Evolutionary conservation across 2,113 vertebrate species (phyloP).

Genomic region (Neotragus pygmaeus): DNA sequence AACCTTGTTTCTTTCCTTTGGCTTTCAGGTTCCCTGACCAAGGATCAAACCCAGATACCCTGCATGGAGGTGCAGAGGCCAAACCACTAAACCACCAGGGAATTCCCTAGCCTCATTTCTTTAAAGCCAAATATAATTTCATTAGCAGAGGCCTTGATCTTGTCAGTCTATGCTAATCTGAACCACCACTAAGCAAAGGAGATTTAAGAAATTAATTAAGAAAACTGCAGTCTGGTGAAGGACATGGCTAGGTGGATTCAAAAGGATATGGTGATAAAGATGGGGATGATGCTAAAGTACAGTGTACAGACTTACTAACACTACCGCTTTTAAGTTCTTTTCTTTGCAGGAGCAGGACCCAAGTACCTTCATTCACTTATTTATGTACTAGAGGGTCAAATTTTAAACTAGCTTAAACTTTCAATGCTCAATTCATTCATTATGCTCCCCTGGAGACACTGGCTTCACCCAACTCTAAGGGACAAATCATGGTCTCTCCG

Average conservation of each 20-base stretch:
- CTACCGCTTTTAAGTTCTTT: neutral
- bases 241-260: neutral
- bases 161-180: neutral
- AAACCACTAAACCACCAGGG: neutral
- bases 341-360: neutral
- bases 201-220: conserved; percentile 5
- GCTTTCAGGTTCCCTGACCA: neutral
- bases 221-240: neutral
- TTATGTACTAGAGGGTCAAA: neutral
- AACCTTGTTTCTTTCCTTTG: neutral
- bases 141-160: neutral
- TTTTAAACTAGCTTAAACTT: conserved; percentile 7
- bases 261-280: neutral
- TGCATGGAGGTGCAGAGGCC: neutral
- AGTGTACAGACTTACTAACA: neutral
- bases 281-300: neutral
- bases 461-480: neutral
- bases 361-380: neutral
- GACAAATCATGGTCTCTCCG: neutral
- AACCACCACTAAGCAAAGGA: neutral
- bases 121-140: neutral
- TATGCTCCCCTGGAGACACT: neutral
- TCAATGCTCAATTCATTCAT: neutral
- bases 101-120: neutral
- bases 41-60: neutral